Base-by-base conservation (phyloP, 2,888 invertebrate species). In the Stenolophus ochropezus region DNA sequence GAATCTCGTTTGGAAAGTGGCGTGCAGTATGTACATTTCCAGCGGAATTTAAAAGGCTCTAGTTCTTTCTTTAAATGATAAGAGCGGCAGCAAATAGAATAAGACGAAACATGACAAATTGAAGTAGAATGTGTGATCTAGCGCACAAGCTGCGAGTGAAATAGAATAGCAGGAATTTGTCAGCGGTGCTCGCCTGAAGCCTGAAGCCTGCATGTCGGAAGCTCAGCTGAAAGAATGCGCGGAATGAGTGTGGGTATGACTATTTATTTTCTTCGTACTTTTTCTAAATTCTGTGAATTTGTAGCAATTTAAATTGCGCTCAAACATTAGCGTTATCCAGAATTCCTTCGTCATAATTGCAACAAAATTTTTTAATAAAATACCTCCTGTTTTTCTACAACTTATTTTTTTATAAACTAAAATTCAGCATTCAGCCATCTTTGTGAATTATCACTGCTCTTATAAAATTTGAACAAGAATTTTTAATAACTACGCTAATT, bases 41-140 rank as follows among this genome's bases (percentile, higher is more conserved):
- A 42, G 33, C 11, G 33, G 33, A 42, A 42, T 42, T 42, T 42
- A 42, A 42, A 42, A 42, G 11, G 33, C 33, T 42, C 11, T 42
- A 42, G 33, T 42, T 42, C 33, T 42, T 42, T 42, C 33, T 42
- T 56, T 56, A 56, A 56, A 20, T 56, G 21, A 20, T 56, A 56
- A 20, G 21, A 56, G 18, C 21, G 18, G 20, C 21, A 56, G 14
- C 14, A 4, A 61, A 25, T 23, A 14, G 61, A 61, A 61, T 61
- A 14, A 2, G 61, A 53, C 56, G 23, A 61, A 61, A 25, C 61
- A 61, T 61, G 61, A 61, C 23, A 61, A 61, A 61, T 61, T 61
- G 61, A 61, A 61, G 61, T 23, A 25, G 25, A 61, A 61, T 61
- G 61, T 61, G 61, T 61, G 61, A 61, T 61, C 61, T 61, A 61